Evolutionary conservation across 2,797 vertebrate genomes (phyloP).

Genomic region (Oreonectes daqikongensis): DNA sequence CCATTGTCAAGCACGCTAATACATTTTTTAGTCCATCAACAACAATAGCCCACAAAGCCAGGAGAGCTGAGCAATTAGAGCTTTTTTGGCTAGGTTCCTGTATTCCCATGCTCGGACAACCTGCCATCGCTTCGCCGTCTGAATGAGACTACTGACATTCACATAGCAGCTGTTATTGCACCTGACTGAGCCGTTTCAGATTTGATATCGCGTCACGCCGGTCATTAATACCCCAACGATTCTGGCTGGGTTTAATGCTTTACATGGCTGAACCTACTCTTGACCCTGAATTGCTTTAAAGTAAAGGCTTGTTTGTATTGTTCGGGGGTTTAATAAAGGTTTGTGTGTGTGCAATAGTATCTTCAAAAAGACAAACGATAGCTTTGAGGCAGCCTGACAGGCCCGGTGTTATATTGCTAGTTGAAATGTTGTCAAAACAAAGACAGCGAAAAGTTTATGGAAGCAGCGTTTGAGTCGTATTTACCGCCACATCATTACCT

Average conservation of each 20-base stretch:
- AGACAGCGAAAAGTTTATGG: constrained; percentile 18
- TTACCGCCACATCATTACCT: not conserved
- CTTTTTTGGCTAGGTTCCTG: constrained; percentile 36
- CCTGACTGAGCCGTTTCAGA: constrained; percentile 24
- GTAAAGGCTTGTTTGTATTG: constrained; percentile 5
- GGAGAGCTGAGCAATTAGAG: constrained; percentile 51
- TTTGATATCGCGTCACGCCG: constrained; percentile 17
- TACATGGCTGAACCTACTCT: constrained; percentile 2
- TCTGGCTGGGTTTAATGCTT: constrained; percentile 20
- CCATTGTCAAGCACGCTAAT: constrained; percentile 44
- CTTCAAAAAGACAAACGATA: not conserved
- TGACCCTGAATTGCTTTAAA: constrained; percentile 25
- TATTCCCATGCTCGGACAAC: constrained; percentile 29
- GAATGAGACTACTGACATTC: constrained; percentile 45
- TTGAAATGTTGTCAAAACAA: constrained; percentile 14
- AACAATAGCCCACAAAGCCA: constrained; percentile 50
- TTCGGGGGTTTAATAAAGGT: constrained; percentile 9
- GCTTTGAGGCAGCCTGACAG: not conserved
- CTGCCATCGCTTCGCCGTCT: constrained; percentile 30
- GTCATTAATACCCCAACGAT: constrained; percentile 16
- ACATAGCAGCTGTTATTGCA: constrained; percentile 39
- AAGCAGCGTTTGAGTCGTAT: constrained; percentile 28
- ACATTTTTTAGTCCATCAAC: constrained; percentile 52
- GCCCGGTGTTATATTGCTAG: not conserved
- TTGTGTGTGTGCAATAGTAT: not conserved